Base-by-base conservation (phyloP, 2,113 vertebrate genomes). In the Zosterops hypoxanthus region DNA sequence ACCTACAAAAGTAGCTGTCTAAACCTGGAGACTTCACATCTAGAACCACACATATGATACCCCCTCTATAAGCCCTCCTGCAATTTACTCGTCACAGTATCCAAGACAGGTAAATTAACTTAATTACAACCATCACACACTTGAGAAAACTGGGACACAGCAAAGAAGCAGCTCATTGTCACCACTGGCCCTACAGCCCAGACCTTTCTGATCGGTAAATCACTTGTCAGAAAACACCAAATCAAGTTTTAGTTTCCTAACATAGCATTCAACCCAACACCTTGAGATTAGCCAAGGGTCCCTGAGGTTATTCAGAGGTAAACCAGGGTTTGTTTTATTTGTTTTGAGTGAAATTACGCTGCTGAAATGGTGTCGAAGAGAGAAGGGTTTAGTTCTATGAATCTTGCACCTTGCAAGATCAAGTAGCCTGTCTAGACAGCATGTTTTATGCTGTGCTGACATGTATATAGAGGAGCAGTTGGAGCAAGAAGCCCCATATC, bases 51-150 rank as follows among this genome's bases (percentile, higher is more conserved):
- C 57, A 84, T 52, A 18, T 29, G 80, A 93, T 68, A 86, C 25
- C 44, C 41, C 52, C 36, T 88, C 68, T 57, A 49, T 33, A 86
- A 90, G 12, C 25, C 19, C 41, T 75, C 72, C 64, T 65, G 90
- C 85, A 95, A 95, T 88, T 95, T 95, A 86, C 72, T 81, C 0
- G 3, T 96, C 88, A 94, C 44, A 33, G 22, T 12, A 36, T 13
- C 44, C 44, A 9, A 49, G 86, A 93, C 90, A 88, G 61, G 76
- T 47, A 92, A 94, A 90, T 95, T 77, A 92, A 63, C 13, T 23
- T 88, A 96, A 97, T 93, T 96, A 86, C 86, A 86, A 76, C 90
- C 64, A 53, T 56, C 83, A 84, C 69, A 64, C 46, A 16, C 65
- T 69, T 71, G 42, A 36, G 65, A 70, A 86, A 83, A 71, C 12